These are phyloP conservation scores for Sturnus vulgaris DNA, from an alignment of 2,113 vertebrate species.

Conservation along the genomic window DNA sequence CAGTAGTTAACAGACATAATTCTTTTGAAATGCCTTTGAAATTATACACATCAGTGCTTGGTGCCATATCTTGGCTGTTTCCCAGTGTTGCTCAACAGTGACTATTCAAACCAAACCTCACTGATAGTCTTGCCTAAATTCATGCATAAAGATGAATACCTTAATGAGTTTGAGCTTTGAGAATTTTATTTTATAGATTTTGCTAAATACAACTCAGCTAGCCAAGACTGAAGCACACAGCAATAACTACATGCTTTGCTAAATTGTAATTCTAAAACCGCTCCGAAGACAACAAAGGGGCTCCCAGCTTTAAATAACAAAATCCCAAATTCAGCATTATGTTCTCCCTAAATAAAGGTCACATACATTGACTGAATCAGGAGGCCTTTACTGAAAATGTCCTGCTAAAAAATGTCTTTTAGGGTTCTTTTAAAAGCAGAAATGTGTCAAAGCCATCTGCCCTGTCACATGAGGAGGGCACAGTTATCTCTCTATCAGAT, in stretches of 20 bases:
- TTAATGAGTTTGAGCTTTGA: background rate
- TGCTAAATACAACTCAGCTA: background rate
- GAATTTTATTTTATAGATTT: background rate
- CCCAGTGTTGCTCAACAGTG: background rate
- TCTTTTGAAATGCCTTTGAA: background rate
- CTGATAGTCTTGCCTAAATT: background rate
- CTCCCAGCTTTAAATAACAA: background rate
- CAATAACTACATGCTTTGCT: background rate
- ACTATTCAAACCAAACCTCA: background rate
- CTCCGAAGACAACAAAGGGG: background rate
- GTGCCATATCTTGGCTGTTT: background rate
- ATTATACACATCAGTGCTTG: background rate
- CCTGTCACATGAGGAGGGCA: background rate
- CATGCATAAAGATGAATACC: background rate
- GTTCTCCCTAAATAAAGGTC: background rate
- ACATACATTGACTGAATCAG: background rate
- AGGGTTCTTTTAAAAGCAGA: background rate
- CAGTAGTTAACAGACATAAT: background rate
- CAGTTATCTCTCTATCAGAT: background rate
- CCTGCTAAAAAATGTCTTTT: background rate
- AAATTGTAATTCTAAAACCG: background rate
- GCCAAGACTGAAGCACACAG: background rate
- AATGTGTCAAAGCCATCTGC: background rate
- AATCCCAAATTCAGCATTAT: background rate
- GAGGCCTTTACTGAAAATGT: background rate